A percentile compares a stretch with the other conserved stretches of the same genome.
Conservation (phyloP, 2,888 invertebrate species). For the Saturnia pavonia region DNA sequence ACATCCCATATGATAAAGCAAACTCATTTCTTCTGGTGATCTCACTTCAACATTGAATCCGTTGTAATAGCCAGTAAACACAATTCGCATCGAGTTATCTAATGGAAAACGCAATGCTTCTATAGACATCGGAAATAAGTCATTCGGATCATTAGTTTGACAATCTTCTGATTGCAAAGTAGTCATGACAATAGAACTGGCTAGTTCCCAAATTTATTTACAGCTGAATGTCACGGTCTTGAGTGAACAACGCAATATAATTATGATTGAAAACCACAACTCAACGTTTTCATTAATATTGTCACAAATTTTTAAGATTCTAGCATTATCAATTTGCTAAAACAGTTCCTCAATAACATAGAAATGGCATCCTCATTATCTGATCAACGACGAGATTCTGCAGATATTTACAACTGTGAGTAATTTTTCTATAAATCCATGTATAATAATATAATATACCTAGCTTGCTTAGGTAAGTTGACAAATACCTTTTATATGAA, state of each 20-base stretch:
- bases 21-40: slow-evolving; percentile 81
- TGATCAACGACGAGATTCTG: slow-evolving; percentile 29
- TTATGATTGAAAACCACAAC: slow-evolving; percentile 48
- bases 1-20: slow-evolving; percentile 86
- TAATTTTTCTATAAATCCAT: slow-evolving; percentile 25
- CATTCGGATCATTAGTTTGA: slow-evolving; percentile 73
- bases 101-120: slow-evolving; percentile 72
- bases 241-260: slow-evolving; percentile 45
- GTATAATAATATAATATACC: background rate
- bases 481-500: no score
- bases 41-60: slow-evolving; percentile 85
- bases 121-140: slow-evolving; percentile 59
- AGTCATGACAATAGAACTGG: slow-evolving; percentile 70
- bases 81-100: slow-evolving; percentile 67
- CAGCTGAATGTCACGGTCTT: slow-evolving; percentile 51
- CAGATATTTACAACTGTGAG: slow-evolving; percentile 54
- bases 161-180: slow-evolving; percentile 71
- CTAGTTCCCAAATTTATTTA: slow-evolving; percentile 69
- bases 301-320: slow-evolving; percentile 8
- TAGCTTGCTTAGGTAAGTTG: no score
- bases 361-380: slow-evolving; percentile 30
- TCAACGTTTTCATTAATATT: slow-evolving; percentile 38
- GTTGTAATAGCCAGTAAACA: slow-evolving; percentile 84
- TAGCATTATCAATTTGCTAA: slow-evolving; percentile 26
- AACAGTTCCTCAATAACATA: slow-evolving; percentile 21